phyloP scores from a whole-genome alignment of 2,113 vertebrate species.

The Burhinus oedicnemus region DNA sequence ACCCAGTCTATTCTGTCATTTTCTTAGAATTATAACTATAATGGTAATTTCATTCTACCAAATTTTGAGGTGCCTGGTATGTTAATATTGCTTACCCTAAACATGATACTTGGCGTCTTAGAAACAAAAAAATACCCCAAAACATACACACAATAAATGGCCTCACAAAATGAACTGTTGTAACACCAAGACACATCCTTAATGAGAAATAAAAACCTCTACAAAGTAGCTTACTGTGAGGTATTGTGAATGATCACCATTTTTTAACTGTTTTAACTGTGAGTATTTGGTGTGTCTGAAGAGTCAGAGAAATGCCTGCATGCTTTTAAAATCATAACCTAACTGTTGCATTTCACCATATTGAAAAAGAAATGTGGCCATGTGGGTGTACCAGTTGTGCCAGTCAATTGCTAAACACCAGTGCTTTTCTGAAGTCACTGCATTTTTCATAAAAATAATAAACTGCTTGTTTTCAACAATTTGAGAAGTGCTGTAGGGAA shows the following conservation, averaged over 20 bases:
- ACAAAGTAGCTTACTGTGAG: neutral
- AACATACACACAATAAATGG: neutral
- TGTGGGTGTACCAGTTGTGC: neutral
- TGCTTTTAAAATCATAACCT: neutral
- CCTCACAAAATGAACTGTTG: neutral
- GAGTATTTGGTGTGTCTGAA: neutral
- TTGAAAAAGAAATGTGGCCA: neutral
- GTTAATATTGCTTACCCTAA: neutral
- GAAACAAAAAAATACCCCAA: neutral
- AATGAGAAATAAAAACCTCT: neutral
- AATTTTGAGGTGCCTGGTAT: neutral
- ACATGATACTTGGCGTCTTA: neutral
- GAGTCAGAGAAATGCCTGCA: neutral
- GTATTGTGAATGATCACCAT: neutral
- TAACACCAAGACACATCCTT: neutral
- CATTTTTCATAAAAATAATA: neutral
- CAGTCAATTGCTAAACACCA: neutral
- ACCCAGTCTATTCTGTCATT: neutral
- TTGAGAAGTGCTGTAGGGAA: neutral
- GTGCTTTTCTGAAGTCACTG: neutral
- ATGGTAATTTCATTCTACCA: neutral
- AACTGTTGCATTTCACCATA: neutral
- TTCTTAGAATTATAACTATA: neutral
- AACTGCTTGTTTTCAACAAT: neutral
- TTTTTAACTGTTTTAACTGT: neutral